Evolutionary conservation across 2,797 vertebrate species (phyloP).

Genomic region (Glossophaga mutica): DNA sequence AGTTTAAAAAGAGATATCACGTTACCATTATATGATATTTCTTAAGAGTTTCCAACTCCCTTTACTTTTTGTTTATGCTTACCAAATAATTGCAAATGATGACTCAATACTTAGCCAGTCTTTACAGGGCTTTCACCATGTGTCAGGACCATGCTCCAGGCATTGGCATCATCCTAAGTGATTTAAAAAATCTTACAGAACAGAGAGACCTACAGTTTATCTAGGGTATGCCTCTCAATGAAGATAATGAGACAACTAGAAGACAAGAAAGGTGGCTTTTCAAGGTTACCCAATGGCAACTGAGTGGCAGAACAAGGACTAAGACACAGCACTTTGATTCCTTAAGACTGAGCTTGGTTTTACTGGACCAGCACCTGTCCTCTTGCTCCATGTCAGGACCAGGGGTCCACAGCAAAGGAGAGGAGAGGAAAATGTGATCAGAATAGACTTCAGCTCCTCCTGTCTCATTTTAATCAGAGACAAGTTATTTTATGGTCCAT

Average conservation of each 20-base stretch:
- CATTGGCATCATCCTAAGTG: background rate
- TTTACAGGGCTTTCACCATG: background rate
- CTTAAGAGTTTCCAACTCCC: background rate
- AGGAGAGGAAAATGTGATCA: background rate
- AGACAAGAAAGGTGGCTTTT: background rate
- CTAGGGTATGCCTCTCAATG: background rate
- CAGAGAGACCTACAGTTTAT: background rate
- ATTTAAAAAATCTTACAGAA: background rate
- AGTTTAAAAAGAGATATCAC: background rate
- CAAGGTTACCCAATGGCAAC: background rate
- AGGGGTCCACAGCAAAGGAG: fast-evolving
- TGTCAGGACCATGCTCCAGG: background rate
- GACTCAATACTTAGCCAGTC: background rate
- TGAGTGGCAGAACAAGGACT: background rate
- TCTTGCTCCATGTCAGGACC: background rate
- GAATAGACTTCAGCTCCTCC: background rate
- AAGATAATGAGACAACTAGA: background rate
- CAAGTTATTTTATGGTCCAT: background rate
- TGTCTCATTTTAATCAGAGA: background rate
- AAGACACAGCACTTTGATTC: background rate
- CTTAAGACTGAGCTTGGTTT: background rate
- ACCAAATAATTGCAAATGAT: background rate
- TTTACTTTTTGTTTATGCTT: background rate
- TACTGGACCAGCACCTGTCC: background rate
- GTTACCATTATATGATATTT: background rate